phyloP scores from a whole-genome alignment of 2,797 vertebrate genomes.

The Antrozous pallidus region DNA sequence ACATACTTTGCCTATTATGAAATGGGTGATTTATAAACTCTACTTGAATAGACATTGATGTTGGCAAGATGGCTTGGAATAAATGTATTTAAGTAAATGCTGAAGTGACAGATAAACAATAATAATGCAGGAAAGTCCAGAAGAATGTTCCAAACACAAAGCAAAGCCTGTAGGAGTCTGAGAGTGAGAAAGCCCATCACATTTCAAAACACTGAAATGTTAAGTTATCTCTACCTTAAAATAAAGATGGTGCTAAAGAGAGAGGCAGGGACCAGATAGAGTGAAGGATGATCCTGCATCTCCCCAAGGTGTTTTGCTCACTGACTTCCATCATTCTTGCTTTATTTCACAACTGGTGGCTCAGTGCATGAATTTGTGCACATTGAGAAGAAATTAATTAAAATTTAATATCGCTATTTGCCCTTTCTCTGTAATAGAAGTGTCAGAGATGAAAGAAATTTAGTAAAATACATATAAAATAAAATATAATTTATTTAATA shows the following conservation, averaged over 20 bases:
- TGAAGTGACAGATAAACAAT: background rate
- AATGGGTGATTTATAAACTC: background rate
- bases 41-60: background rate
- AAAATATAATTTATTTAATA: no score
- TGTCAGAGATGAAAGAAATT: no score
- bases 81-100: background rate
- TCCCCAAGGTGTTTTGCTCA: background rate
- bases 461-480: no score
- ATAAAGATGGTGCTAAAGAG: background rate
- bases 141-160: background rate
- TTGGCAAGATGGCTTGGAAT: background rate
- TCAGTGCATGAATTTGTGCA: no score
- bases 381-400: no score
- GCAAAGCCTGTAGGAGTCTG: background rate
- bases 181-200: background rate
- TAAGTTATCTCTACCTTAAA: background rate
- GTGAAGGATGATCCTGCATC: background rate
- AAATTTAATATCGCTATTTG: no score
- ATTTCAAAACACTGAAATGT: background rate
- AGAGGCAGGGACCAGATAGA: rapidly evolving
- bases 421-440: no score
- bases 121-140: background rate
- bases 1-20: background rate
- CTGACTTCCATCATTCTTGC: background rate
- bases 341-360: background rate